These are phyloP conservation scores for Campoletis raptor DNA, from an alignment of 2,888 invertebrate genomes.

Conservation along the genomic window DNA sequence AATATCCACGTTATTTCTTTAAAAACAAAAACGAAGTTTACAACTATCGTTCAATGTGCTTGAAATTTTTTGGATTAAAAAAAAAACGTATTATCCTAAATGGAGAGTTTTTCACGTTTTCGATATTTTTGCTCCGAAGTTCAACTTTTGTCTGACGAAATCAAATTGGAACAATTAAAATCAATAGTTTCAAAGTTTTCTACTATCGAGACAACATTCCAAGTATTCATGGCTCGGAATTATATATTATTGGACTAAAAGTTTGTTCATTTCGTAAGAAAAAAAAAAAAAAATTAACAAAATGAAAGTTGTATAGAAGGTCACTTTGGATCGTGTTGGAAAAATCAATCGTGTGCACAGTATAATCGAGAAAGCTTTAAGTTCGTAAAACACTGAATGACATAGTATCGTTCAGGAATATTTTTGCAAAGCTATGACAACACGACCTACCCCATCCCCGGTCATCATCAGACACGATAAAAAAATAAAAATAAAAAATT, in stretches of 20 bases:
- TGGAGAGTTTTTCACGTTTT: background rate
- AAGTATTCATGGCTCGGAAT: background rate
- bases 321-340: background rate
- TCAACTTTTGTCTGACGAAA: background rate
- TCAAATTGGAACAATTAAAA: background rate
- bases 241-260: background rate
- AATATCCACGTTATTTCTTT: background rate
- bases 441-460: constrained; percentile 25
- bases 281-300: background rate
- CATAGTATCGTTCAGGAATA: constrained; percentile 7
- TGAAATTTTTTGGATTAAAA: background rate
- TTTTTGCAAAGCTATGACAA: background rate
- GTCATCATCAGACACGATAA: background rate
- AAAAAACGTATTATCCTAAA: background rate
- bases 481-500: background rate
- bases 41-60: background rate
- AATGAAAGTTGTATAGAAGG: background rate
- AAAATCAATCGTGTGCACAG: background rate
- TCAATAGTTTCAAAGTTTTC: too few species aligned
- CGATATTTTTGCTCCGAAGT: background rate
- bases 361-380: background rate
- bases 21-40: background rate
- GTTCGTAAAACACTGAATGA: background rate
- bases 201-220: too few species aligned
- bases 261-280: background rate